A percentile compares a stretch with the other conserved stretches of the same genome.
Conservation (phyloP, 2,888 invertebrate species). For the Seira sanloemensis region DNA sequence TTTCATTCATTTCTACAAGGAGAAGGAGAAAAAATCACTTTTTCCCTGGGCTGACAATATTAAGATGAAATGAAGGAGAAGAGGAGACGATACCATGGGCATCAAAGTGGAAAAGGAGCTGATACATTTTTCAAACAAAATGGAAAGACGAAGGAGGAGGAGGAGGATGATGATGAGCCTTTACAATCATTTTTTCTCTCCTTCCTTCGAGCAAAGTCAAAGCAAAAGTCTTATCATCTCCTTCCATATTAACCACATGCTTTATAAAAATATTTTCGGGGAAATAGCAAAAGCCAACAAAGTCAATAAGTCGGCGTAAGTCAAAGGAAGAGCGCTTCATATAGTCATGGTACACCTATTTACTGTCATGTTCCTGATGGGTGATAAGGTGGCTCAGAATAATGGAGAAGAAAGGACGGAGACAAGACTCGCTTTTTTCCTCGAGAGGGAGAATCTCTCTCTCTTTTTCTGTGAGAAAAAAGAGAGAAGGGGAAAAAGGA, state of each 20-base stretch:
- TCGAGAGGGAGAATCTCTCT: not conserved
- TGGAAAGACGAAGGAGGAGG: not conserved
- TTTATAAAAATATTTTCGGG: too few species aligned
- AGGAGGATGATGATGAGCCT: conserved; percentile 22
- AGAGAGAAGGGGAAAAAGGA: conserved; percentile 53
- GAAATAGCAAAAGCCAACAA: too few species aligned
- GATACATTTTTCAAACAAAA: not conserved
- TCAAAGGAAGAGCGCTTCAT: not conserved
- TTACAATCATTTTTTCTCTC: conserved; percentile 1
- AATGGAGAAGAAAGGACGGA: not conserved
- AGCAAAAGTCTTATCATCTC: conserved; percentile 11
- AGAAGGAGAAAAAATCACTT: not conserved
- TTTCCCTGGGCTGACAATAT: conserved; percentile 35
- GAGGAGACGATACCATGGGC: too few species aligned
- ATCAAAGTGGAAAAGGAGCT: not conserved
- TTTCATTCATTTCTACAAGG: conserved; percentile 55
- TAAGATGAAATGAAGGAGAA: conserved; percentile 41
- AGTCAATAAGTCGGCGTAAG: conserved; percentile 27
- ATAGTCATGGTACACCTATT: conserved; percentile 19
- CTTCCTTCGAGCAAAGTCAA: not conserved
- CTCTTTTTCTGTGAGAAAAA: conserved; percentile 30
- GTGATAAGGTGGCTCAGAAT: conserved; percentile 40
- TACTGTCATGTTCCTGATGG: conserved; percentile 32
- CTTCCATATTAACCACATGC: conserved; percentile 34
- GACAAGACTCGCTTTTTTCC: not conserved